phyloP scores from a whole-genome alignment of 1,140 invertebrate genomes.

The Leptestheria dahalacensis region DNA sequence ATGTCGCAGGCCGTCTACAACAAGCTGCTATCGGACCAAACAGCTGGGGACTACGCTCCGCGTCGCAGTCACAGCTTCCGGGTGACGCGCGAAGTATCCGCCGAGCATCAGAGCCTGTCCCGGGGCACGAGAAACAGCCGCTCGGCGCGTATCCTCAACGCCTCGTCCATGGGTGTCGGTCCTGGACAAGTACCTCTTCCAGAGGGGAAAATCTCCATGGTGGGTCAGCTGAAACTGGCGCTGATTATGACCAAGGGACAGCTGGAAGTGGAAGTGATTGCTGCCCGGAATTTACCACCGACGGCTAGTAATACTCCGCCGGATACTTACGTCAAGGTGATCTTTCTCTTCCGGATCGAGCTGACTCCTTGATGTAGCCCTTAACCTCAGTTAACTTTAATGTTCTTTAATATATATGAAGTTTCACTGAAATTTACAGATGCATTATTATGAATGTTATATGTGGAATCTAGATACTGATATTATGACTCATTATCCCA shows the following conservation, averaged over 20 bases:
- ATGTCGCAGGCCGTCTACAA: not conserved
- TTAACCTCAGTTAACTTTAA: not conserved
- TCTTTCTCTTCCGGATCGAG: not conserved
- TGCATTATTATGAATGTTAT: not conserved
- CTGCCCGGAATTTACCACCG: conserved; percentile 38
- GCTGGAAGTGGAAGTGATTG: conserved; percentile 71
- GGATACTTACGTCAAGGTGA: conserved; percentile 82
- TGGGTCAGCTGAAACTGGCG: conserved; percentile 69
- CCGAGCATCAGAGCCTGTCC: not conserved
- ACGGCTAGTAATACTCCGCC: conserved; percentile 34
- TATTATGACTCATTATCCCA: not conserved
- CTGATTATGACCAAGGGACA: conserved; percentile 79
- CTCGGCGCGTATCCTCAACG: not conserved
- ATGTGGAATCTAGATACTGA: not conserved
- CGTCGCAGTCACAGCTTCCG: conserved; percentile 8
- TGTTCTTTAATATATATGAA: not conserved
- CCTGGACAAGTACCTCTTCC: not conserved
- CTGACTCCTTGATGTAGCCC: not conserved
- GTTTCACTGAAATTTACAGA: not conserved
- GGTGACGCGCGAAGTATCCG: not conserved
- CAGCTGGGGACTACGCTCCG: not conserved
- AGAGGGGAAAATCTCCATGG: conserved; percentile 24
- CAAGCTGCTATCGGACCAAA: not conserved
- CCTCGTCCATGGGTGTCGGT: not conserved
- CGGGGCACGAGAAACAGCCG: not conserved